Base-by-base conservation (phyloP, 2,888 invertebrate genomes). In the Ectropis crepuscularia region DNA sequence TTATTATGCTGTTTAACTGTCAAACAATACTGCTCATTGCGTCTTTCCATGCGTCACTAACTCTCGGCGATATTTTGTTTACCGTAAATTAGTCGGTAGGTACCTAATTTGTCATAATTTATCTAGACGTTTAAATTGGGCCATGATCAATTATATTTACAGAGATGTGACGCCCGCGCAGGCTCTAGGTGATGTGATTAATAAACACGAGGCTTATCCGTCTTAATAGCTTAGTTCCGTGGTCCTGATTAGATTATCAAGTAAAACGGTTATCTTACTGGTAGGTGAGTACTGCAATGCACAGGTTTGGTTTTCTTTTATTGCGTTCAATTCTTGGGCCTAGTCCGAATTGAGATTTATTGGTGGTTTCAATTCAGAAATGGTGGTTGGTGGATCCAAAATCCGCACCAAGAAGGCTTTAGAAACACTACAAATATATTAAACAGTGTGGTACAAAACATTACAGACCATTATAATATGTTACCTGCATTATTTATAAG, bases 81-180 rank as follows among this genome's bases (percentile, higher is more conserved):
- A 76, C 74, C 78, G 77, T 81, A 83, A 83, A 85, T 85, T 81
- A 77, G 78, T 81, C 74, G 71, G 80, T 82, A n/a, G n/a, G n/a
- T n/a, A n/a, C n/a, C n/a, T n/a, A 86, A 89, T 88, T 86, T 85
- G 83, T 88, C 89, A 89, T 74, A 76, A 83, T 81, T 86, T 87
- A 89, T 89, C 87, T 82, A 73, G 82, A 82, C 83, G 81, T 81
- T 80, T 82, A 81, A 82, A 83, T 84, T 80, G 72, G 78, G 55
- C 54, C 38, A 46, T 53, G 57, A 62, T 57, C 50, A 39, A 62
- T 55, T 86, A 78, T 74, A 74, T 69, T 73, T 67, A 57, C 45
- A 67, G 61, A 63, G 73, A 69, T 71, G 59, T 81, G 80, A 79
- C 79, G 75, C 71, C 63, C 63, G 72, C 49, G 66, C 71, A 49